Evolutionary conservation across 2,888 invertebrate species (phyloP).

Genomic region (Amiota mariae): DNA sequence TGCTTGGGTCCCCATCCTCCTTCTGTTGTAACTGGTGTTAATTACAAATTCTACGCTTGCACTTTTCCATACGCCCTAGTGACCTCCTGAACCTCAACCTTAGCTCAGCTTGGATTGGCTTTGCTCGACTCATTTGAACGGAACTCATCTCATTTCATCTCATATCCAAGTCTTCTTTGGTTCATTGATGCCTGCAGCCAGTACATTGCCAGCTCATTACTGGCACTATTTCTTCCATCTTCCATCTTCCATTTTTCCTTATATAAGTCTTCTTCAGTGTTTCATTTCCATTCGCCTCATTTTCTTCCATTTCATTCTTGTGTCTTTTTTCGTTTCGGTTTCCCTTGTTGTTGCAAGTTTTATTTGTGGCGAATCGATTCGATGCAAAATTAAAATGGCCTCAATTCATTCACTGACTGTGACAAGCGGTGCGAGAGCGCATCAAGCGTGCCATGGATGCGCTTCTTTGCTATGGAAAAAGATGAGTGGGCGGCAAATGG

Average conservation of each 20-base stretch:
- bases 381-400: conserved; percentile 28
- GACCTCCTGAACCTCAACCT: not conserved
- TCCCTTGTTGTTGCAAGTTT: not conserved
- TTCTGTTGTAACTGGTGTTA: conserved; percentile 6
- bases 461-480: not conserved
- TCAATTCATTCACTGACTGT: conserved; percentile 5
- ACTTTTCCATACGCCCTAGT: conserved; percentile 1
- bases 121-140: too few relatives aligned
- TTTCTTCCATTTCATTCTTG: too few relatives aligned
- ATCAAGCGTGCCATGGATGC: not conserved
- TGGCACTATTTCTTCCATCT: too few relatives aligned
- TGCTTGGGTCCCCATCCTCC: too few relatives aligned
- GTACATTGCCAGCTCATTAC: too few relatives aligned
- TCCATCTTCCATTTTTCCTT: too few relatives aligned
- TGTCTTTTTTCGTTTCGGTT: not conserved
- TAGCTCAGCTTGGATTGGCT: not conserved
- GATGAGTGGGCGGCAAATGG: too few relatives aligned
- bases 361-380: conserved; percentile 17
- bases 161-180: too few relatives aligned
- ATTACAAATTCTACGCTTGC: conserved; percentile 28
- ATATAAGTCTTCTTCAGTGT: too few relatives aligned
- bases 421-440: not conserved
- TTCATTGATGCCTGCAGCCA: too few relatives aligned
- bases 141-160: too few relatives aligned
- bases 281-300: too few relatives aligned